Conservation (phyloP, 2,797 vertebrate genomes). For the Pseudomugil gertrudae region DNA sequence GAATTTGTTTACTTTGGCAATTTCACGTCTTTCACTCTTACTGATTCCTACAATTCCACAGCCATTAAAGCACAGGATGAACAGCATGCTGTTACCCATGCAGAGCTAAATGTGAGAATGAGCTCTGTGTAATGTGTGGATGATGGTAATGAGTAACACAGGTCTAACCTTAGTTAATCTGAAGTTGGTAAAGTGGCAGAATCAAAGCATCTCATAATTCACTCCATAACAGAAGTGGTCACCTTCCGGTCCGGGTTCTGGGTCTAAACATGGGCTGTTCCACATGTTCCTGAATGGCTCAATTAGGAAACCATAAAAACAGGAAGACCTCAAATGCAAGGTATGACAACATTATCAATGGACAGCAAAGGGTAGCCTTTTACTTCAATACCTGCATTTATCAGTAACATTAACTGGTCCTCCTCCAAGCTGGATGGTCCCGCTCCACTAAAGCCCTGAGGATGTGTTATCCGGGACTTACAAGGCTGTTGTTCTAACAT, state of each 20-base stretch:
- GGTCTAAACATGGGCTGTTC: neutral
- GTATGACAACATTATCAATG: neutral
- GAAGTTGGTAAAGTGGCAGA: neutral
- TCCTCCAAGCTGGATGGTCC: too few relatives aligned
- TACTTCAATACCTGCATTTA: too few relatives aligned
- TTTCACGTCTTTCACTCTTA: constrained; percentile 38
- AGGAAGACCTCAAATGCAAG: neutral
- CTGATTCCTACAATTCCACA: constrained; percentile 35
- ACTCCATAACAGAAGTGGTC: too few relatives aligned
- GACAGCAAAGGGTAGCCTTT: too few relatives aligned
- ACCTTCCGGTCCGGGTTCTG: too few relatives aligned
- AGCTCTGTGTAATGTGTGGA: constrained; percentile 1
- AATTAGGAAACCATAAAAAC: neutral
- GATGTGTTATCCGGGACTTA: neutral
- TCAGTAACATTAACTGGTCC: too few relatives aligned
- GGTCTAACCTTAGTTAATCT: constrained; percentile 11
- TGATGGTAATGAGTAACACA: constrained; percentile 13
- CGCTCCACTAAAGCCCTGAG: neutral
- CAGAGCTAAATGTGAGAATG: constrained; percentile 21
- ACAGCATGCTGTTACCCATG: constrained; percentile 26
- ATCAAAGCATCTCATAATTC: neutral
- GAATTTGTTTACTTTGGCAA: constrained; percentile 46
- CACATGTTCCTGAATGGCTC: neutral
- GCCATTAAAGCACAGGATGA: constrained; percentile 30
- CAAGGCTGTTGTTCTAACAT: neutral